Base-by-base conservation (phyloP, 2,888 invertebrate species). In the Pyrocoelia pectoralis region DNA sequence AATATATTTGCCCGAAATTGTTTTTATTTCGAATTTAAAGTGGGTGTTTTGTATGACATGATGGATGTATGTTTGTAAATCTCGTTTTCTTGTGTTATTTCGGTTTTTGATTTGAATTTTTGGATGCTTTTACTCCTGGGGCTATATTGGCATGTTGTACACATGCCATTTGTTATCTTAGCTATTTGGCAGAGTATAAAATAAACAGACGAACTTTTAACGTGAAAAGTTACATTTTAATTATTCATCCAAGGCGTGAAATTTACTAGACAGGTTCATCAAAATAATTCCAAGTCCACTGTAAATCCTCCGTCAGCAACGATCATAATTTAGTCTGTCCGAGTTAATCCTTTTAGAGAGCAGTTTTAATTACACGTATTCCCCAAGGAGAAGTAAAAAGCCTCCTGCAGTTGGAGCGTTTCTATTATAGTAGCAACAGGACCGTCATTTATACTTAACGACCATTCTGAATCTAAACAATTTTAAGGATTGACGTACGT, bases 21-120 rank as follows among this genome's bases (percentile, higher is more conserved):
- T 81, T 81, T 80, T 81, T 81, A 80, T 81, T 81, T 77, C 76
- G 79, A 79, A 81, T 80, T 80, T 80, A 78, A 80, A 80, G 80
- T 80, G 79, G 78, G 72, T 79, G 79, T 75, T 77, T 76, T 74
- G 76, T 75, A 75, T 73, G 77, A 79, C 79, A 79, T 79, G 80
- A 79, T 79, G 79, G 78, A 79, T 79, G 78, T 75, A 72, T 77
- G 77, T 78, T 78, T 77, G 73, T 73, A 71, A 76, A 77, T 74
- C 76, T 76, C 73, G 77, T 78, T 79, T 79, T 75, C 79, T 77
- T 78, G 77, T 77, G 79, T 79, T 79, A 78, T 79, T 78, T 77
- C 76, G 77, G 73, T 75, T 77, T 78, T 77, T 77, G 79, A 79
- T 80, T 80, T 78, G 76, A 79, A 79, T 78, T 78, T 75, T 52